These are phyloP conservation scores for Amphipoea lucens DNA, from an alignment of 2,888 invertebrate species.

Conservation along the genomic window DNA sequence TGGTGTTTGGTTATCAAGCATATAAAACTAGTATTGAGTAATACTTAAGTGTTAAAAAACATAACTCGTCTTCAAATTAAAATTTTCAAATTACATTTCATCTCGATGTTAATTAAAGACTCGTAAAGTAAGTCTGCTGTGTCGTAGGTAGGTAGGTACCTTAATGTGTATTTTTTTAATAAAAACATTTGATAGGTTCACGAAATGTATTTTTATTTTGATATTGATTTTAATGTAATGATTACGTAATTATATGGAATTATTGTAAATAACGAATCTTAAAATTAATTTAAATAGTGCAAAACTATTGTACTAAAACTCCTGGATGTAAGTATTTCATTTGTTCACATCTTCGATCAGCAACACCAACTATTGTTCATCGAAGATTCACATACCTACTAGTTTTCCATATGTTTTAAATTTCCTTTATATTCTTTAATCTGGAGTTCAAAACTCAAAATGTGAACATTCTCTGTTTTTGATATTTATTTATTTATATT, in stretches of 20 bases:
- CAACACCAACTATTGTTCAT: no score
- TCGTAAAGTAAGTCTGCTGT: neutral
- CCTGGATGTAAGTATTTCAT: neutral
- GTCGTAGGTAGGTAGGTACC: neutral
- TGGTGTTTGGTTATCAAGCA: constrained; percentile 2
- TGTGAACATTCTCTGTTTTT: neutral
- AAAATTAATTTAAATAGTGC: no score
- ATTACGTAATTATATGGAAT: no score
- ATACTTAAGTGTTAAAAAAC: neutral
- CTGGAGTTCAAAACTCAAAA: neutral
- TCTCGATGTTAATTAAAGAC: neutral
- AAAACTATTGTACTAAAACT: no score
- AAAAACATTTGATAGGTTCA: neutral
- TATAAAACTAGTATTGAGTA: neutral
- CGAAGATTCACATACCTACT: no score
- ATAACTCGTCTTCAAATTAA: neutral
- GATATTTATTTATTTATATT: no score
- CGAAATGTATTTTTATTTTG: no score
- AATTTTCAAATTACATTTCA: neutral
- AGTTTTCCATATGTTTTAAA: neutral
- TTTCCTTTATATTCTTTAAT: neutral
- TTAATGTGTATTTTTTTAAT: neutral
- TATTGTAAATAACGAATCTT: no score
- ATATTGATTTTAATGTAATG: no score
- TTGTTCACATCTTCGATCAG: neutral